phyloP scores from a whole-genome alignment of 2,113 vertebrate species.

The Connochaetes taurinus region DNA sequence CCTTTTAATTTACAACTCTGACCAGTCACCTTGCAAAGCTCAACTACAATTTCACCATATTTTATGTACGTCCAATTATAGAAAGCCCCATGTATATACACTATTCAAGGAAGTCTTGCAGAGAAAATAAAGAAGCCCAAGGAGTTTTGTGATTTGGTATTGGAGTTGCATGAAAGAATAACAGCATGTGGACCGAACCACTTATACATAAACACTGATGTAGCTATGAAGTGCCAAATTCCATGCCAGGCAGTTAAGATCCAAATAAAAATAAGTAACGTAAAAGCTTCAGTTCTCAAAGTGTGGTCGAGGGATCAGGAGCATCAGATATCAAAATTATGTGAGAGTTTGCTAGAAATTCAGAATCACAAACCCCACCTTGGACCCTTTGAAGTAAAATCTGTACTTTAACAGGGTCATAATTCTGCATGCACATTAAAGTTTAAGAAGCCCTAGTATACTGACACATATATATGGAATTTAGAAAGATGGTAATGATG shows the following conservation, averaged over 20 bases:
- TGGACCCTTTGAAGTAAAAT: background rate
- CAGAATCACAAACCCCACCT: background rate
- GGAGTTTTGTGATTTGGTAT: background rate
- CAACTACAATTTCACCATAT: background rate
- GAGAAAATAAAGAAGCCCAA: conserved; percentile 19
- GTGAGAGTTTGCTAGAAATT: background rate
- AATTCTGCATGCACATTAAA: background rate
- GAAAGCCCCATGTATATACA: background rate
- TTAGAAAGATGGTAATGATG: no score
- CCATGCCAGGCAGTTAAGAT: background rate
- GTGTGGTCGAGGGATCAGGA: background rate
- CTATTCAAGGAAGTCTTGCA: background rate
- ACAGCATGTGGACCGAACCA: background rate
- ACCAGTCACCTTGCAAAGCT: conserved; percentile 34
- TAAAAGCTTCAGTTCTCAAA: background rate
- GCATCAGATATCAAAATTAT: background rate
- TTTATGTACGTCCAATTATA: conserved; percentile 9
- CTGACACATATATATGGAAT: no score
- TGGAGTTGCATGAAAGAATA: background rate
- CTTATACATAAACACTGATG: background rate
- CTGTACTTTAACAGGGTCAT: background rate
- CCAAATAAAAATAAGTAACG: background rate
- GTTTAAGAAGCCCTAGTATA: background rate
- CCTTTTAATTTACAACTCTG: conserved; percentile 50
- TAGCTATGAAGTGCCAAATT: background rate